Evolutionary conservation across 2,797 vertebrate species (phyloP).

Genomic region (Geotrypetes seraphini): DNA sequence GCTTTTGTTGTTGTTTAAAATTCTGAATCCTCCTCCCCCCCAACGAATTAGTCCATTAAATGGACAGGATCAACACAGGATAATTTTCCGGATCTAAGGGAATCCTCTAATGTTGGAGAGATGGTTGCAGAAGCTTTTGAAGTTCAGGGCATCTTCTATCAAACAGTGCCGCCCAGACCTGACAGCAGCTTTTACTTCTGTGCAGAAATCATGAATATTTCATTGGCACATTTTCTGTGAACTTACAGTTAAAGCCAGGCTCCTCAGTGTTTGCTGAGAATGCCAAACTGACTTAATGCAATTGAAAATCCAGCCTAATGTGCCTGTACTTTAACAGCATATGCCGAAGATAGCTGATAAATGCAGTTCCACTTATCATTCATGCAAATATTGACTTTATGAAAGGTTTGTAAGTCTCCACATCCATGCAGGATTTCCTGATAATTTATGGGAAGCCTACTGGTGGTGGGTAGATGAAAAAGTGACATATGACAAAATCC

Average conservation of each 20-base stretch:
- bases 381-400: too few relatives aligned
- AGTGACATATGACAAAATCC: too few relatives aligned
- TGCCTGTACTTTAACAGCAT: too few relatives aligned
- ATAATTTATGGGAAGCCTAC: too few relatives aligned
- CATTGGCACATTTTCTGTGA: constrained; percentile 32
- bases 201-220: constrained; percentile 41
- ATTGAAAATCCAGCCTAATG: constrained; percentile 24
- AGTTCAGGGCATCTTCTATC: constrained; percentile 30
- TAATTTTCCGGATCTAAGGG: constrained; percentile 30
- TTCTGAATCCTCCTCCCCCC: constrained; percentile 39
- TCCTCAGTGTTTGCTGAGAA: constrained; percentile 31
- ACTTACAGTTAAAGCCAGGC: constrained; percentile 34
- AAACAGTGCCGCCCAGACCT: constrained; percentile 15
- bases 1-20: constrained; percentile 37
- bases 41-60: constrained; percentile 36
- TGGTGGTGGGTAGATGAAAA: too few relatives aligned
- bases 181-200: constrained; percentile 24
- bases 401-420: too few relatives aligned
- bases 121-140: constrained; percentile 19
- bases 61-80: constrained; percentile 24
- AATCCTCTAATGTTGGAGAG: constrained; percentile 24
- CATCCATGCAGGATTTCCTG: too few relatives aligned
- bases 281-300: constrained; percentile 30
- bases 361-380: too few relatives aligned
- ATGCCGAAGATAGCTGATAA: too few relatives aligned